Evolutionary conservation across 2,888 invertebrate genomes (phyloP).

Genomic region (Drosophila aldrichi): DNA sequence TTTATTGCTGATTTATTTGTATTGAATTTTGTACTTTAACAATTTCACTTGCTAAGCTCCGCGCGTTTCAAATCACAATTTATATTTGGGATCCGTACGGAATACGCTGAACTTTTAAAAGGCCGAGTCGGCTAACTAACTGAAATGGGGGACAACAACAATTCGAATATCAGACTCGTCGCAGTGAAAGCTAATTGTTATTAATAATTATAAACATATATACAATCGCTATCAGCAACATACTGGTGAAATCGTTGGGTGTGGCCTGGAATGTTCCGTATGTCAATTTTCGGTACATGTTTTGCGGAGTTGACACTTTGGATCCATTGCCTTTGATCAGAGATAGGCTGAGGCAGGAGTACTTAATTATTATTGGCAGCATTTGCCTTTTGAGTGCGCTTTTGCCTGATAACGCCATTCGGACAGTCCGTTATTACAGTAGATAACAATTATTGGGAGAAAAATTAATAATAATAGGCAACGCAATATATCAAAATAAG

Average conservation of each 20-base stretch:
- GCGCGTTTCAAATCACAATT: constrained; percentile 8
- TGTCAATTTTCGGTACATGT: constrained; percentile 30
- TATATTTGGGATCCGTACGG: constrained; percentile 1
- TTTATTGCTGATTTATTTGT: background rate
- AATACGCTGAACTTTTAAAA: constrained; percentile 11
- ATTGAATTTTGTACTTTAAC: background rate
- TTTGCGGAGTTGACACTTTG: constrained; percentile 13
- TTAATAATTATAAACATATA: constrained; percentile 23
- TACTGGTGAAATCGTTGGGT: constrained; percentile 9
- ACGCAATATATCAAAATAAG: constrained; percentile 7
- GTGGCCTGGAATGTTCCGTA: constrained; percentile 2
- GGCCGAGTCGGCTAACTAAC: constrained; percentile 6
- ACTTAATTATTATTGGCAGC: constrained; percentile 73
- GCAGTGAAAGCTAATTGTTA: constrained; percentile 27
- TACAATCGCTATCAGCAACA: constrained; percentile 20
- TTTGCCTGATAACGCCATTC: constrained; percentile 45
- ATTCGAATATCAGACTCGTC: constrained; percentile 9
- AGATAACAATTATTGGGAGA: constrained; percentile 45
- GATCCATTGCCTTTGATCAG: constrained; percentile 36
- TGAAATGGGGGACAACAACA: constrained; percentile 2
- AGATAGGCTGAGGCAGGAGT: constrained; percentile 57
- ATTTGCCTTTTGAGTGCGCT: constrained; percentile 49
- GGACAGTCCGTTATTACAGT: constrained; percentile 38
- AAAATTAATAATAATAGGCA: constrained; percentile 19
- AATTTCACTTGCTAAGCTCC: constrained; percentile 4